Evolutionary conservation across 1,140 invertebrate genomes (phyloP).

Genomic region (Cheumatopsyche charites): DNA sequence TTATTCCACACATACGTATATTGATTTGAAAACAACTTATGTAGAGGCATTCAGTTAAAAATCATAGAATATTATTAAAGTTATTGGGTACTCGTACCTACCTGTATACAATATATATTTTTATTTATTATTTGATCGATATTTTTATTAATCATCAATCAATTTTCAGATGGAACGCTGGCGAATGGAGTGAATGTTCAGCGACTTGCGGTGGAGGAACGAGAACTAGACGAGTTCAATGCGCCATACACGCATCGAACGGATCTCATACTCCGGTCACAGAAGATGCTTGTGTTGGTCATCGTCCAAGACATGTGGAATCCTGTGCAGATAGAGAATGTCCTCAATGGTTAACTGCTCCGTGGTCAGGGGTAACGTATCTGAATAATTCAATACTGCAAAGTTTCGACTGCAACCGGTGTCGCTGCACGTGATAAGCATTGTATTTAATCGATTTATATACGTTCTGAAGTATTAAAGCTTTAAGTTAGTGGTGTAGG

Average conservation of each 20-base stretch:
- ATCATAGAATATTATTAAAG: too few relatives aligned
- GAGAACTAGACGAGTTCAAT: constrained; percentile 76
- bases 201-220: constrained; percentile 83
- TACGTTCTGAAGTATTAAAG: too few relatives aligned
- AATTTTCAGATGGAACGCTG: constrained; percentile 80
- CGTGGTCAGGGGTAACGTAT: constrained; percentile 83
- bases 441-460: too few relatives aligned
- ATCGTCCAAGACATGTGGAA: constrained; percentile 78
- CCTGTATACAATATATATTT: too few relatives aligned
- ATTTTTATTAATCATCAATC: neutral
- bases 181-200: constrained; percentile 85
- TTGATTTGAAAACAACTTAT: too few relatives aligned
- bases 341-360: constrained; percentile 81
- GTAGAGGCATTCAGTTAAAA: too few relatives aligned
- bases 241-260: constrained; percentile 64
- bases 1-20: too few relatives aligned
- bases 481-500: too few relatives aligned
- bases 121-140: too few relatives aligned
- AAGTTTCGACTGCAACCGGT: too few relatives aligned
- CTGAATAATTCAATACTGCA: neutral
- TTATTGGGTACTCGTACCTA: too few relatives aligned
- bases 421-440: too few relatives aligned
- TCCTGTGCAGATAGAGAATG: constrained; percentile 83
- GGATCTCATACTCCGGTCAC: constrained; percentile 64
- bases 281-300: constrained; percentile 75